Base-by-base conservation (phyloP, 2,113 vertebrate species). In the Equus quagga region DNA sequence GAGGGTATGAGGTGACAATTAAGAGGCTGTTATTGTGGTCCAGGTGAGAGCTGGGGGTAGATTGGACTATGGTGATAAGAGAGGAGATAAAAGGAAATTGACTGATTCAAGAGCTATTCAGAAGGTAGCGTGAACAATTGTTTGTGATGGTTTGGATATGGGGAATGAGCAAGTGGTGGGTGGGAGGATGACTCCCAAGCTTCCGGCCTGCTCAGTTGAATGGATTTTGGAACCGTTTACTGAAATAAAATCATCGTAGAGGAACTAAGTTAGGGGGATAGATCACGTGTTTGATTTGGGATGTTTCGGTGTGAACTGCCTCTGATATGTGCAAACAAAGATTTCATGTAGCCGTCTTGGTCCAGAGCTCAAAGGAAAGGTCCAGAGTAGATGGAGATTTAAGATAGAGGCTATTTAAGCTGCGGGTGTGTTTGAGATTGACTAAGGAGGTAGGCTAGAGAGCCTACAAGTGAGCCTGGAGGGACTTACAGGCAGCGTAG, bases 171-270 rank as follows among this genome's bases (percentile, higher is more conserved):
- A 88, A 89, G 46, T 64, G 19, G 33, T 58, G 36, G 21, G 18
- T 80, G 41, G 49, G 86, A 95, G 73, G 28, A 54, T 19, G 24
- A 82, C 15, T 64, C 15, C 28, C 36, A 76, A 80, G 44, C 31
- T 51, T 73, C 3, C 18, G 24, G 26, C 19, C 86, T 92, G 79
- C 80, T 90, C 28, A 28, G 14, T 9, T 92, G 65, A 81, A n/a
- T 82, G 73, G 54, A 76, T 92, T 86, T 76, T 75, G 73, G 60
- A 86, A 67, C 24, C 21, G 65, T 78, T 92, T 93, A 86, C 44
- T 76, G 8, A 91, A 89, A 85, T 62, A 36, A 36, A 83, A 92
- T 67, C 14, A 85, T 2, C 7, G 51, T 5, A 73, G 23, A 84
- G 12, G 41, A 96, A 89, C 54, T 58, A 51, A 89, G 6, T 19